A percentile compares a stretch with the other conserved stretches of the same genome.
Conservation (phyloP, 2,888 invertebrate species). For the Mellilla xanthometata region DNA sequence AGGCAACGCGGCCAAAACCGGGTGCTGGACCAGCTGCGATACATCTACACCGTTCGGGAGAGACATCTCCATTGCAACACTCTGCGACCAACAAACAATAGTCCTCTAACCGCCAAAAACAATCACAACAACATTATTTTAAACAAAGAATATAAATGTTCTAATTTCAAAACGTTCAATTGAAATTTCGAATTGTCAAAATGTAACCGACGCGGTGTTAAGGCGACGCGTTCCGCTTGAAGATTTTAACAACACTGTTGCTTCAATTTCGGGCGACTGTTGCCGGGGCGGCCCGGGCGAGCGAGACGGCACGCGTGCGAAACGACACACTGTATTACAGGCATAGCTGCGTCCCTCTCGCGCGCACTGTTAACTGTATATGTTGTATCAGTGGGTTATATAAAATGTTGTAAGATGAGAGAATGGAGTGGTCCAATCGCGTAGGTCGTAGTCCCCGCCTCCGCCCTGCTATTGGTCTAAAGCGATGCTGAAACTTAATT, state of each 20-base stretch:
- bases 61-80: conserved; percentile 85
- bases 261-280: conserved; percentile 71
- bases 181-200: conserved; percentile 22
- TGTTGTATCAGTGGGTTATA: conserved; percentile 82
- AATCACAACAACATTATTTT: conserved; percentile 25
- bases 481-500: conserved; percentile 74
- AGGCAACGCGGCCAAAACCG: conserved; percentile 90
- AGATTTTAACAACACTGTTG: conserved; percentile 73
- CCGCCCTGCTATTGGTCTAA: conserved; percentile 57
- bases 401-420: conserved; percentile 78
- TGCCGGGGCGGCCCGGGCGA: conserved; percentile 50
- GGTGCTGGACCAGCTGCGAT: conserved; percentile 92
- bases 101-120: conserved; percentile 27
- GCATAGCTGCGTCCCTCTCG: conserved; percentile 58
- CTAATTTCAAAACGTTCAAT: conserved; percentile 12
- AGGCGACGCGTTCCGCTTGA: conserved; percentile 54
- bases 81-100: conserved; percentile 13
- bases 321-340: conserved; percentile 74
- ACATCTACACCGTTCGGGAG: conserved; percentile 93
- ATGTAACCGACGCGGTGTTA: conserved; percentile 16
- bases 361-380: conserved; percentile 78
- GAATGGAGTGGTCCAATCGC: conserved; percentile 57
- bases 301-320: conserved; percentile 58
- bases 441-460: conserved; percentile 53
- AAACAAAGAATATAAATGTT: background rate